Base-by-base conservation (phyloP, 2,113 vertebrate species). In the Rutilus rutilus region DNA sequence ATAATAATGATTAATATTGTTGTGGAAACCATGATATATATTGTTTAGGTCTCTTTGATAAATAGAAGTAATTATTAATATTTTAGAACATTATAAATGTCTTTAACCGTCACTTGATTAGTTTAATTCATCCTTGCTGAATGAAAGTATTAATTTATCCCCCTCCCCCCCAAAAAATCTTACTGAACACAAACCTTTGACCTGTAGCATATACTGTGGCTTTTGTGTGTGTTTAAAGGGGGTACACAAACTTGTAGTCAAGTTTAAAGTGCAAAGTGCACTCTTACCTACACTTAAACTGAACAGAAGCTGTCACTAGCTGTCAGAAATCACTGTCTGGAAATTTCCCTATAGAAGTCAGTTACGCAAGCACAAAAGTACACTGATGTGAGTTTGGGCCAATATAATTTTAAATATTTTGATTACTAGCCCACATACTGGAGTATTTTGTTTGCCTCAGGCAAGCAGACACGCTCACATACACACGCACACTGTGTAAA, bases 331-430 rank as follows among this genome's bases (percentile, higher is more conserved):
- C 74, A 52, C n/a, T 50, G 15, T 76, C 3, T 30, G 17, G 17
- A 19, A 50, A 50, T 50, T 75, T 47, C 45, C 15, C 15, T 36
- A 11, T 12, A 36, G 14, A 33, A 47, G 42, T 45, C 36, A 25
- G 60, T 64, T 80, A 39, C 25, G 47, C 59, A 65, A 80, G 9
- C 8, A 54, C 52, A 23, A 54, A 78, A 11, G 11, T 23, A 39
- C 54, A 25, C 6, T 17, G 33, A 62, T 30, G 8, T 47, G 60
- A 65, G 2, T 79, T 64, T 45, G 15, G 6, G 3, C 23, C 5
- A 9, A 64, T 76, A 78, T 78, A 27, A 82, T 82, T 82, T 82
- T 17, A 54, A 69, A 65, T 47, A 81, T 30, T 81, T 73, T 69
- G 65, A 50, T 6, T 73, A 25, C 27, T 17, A 30, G 62, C 39